Conservation (phyloP, 2,888 invertebrate species). For the Acrobasis consociella region DNA sequence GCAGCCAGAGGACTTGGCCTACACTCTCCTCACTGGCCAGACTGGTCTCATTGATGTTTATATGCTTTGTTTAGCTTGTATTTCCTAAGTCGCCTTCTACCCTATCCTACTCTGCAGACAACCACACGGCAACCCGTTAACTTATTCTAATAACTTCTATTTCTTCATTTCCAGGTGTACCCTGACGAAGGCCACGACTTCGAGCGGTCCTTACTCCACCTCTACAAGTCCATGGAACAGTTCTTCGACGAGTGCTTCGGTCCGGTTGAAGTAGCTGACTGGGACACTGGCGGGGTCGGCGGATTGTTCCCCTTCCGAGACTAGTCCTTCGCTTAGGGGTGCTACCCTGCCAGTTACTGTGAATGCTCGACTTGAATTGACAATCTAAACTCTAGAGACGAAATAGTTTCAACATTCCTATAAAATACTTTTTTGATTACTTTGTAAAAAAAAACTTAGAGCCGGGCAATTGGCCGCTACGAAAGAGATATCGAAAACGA, state of each 20-base stretch:
- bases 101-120: too few species aligned
- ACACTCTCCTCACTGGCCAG: too few species aligned
- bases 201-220: constrained; percentile 87
- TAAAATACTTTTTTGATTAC: too few species aligned
- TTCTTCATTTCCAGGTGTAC: constrained; percentile 85
- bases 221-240: constrained; percentile 92
- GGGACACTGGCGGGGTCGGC: constrained; percentile 84
- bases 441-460: too few species aligned
- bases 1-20: too few species aligned
- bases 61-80: too few species aligned
- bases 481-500: too few species aligned
- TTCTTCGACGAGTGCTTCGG: constrained; percentile 94
- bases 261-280: constrained; percentile 86
- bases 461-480: too few species aligned
- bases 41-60: too few species aligned
- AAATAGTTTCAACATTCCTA: neutral
- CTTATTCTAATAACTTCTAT: too few species aligned
- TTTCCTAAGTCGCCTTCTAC: too few species aligned
- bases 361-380: constrained; percentile 2
- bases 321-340: constrained; percentile 40
- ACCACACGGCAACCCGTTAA: too few species aligned
- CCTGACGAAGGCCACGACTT: constrained; percentile 93
- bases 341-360: constrained; percentile 15
- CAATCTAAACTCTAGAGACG: neutral
- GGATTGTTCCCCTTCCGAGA: constrained; percentile 80